Percentiles rank a stretch among this genome's conserved stretches.
Conservation (phyloP, 2,888 invertebrate species). For the Euproctis similis region DNA sequence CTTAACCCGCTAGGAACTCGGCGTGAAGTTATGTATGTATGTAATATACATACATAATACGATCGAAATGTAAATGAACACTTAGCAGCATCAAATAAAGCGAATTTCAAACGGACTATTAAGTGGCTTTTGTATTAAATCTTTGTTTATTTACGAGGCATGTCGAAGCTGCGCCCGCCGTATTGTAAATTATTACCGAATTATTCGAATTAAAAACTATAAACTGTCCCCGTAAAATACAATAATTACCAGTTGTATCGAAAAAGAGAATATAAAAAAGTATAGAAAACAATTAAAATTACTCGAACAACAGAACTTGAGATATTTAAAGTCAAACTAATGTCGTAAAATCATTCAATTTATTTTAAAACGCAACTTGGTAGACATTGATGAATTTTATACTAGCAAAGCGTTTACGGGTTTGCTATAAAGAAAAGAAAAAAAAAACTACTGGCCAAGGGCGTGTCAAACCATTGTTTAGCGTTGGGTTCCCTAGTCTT, state of each 20-base stretch:
- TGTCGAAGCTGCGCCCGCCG: conserved; percentile 39
- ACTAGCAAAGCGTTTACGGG: too few relatives aligned
- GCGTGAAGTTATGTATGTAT: too few relatives aligned
- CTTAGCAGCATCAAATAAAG: conserved; percentile 35
- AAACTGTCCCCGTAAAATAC: conserved; percentile 53
- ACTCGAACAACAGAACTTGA: conserved; percentile 55
- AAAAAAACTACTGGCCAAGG: too few relatives aligned
- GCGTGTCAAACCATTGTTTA: too few relatives aligned
- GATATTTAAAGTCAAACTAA: conserved; percentile 49
- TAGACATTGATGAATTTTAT: conserved; percentile 8
- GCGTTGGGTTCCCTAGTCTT: too few relatives aligned
- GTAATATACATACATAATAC: too few relatives aligned
- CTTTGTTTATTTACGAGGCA: conserved; percentile 52
- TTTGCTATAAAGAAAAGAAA: too few relatives aligned
- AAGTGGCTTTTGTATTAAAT: conserved; percentile 49
- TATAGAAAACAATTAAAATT: conserved; percentile 59
- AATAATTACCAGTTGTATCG: conserved; percentile 41
- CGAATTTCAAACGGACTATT: conserved; percentile 40
- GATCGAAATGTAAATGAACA: conserved; percentile 30
- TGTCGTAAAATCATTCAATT: conserved; percentile 56
- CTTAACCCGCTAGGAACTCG: too few relatives aligned
- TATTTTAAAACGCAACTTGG: too few relatives aligned
- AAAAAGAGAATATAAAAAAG: conserved; percentile 48
- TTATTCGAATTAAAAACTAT: conserved; percentile 50
- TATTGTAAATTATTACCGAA: conserved; percentile 55